phyloP scores from a whole-genome alignment of 2,888 invertebrate genomes.

The Sylvicola cinctus region DNA sequence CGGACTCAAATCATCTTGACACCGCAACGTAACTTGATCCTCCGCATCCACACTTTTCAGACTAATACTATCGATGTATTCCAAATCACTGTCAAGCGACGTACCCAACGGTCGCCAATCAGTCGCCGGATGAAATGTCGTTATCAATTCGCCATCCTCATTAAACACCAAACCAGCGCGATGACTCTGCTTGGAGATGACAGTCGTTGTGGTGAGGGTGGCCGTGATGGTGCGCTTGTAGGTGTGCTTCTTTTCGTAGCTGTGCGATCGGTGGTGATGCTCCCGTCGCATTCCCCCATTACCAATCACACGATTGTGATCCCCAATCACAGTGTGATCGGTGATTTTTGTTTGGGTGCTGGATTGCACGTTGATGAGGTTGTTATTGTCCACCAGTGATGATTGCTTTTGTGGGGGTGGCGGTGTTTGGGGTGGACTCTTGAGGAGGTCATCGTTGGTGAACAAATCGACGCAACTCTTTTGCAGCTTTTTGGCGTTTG shows the following conservation, averaged over 20 bases:
- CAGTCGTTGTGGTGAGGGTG: slow-evolving; percentile 5
- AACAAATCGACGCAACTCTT: slow-evolving; percentile 24
- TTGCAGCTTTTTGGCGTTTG: slow-evolving; percentile 17
- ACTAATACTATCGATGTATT: too few species aligned
- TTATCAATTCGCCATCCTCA: slow-evolving; percentile 11
- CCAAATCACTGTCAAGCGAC: too few species aligned
- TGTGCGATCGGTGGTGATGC: slow-evolving; percentile 6
- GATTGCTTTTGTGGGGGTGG: slow-evolving; percentile 7
- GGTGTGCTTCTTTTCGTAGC: slow-evolving; percentile 19
- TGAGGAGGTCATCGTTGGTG: slow-evolving; percentile 1
- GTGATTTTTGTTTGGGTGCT: slow-evolving; percentile 5
- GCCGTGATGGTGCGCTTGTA: slow-evolving; percentile 9
- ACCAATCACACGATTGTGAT: too few species aligned
- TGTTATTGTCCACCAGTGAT: slow-evolving; percentile 7
- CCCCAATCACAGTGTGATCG: slow-evolving; percentile 4
- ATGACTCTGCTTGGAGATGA: slow-evolving; percentile 11
- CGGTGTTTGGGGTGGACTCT: background rate
- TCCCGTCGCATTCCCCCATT: too few species aligned
- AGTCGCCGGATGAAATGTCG: background rate
- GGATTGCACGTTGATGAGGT: background rate
- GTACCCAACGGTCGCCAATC: too few species aligned
- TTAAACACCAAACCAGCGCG: slow-evolving; percentile 15
- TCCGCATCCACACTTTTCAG: too few species aligned
- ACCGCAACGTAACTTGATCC: too few species aligned
- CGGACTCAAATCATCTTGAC: too few species aligned